Evolutionary conservation across 2,888 invertebrate genomes (phyloP).

Genomic region (Metalampra italica): DNA sequence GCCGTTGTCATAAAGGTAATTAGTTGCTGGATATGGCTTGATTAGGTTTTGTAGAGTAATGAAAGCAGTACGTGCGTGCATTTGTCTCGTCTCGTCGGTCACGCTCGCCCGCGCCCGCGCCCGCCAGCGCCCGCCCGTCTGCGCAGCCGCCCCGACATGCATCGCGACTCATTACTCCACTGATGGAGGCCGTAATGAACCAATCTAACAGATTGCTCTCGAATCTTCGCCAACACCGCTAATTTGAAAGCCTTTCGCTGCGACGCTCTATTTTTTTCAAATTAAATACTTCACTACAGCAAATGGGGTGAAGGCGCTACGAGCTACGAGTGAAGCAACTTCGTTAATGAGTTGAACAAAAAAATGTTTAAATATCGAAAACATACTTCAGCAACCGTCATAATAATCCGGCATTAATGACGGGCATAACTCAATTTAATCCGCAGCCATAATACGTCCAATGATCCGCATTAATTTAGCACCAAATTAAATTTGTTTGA

Average conservation of each 20-base stretch:
- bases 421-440: constrained; percentile 26
- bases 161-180: constrained; percentile 76
- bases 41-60: constrained; percentile 4
- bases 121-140: constrained; percentile 36
- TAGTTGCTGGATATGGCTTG: not conserved
- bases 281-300: constrained; percentile 44
- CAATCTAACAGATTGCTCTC: constrained; percentile 77
- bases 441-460: constrained; percentile 29
- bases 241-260: constrained; percentile 64
- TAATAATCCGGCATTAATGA: constrained; percentile 12
- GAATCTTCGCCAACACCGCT: constrained; percentile 68
- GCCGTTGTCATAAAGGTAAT: not conserved
- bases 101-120: constrained; percentile 2
- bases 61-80: constrained; percentile 15
- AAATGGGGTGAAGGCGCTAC: constrained; percentile 6
- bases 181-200: constrained; percentile 75
- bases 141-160: constrained; percentile 44
- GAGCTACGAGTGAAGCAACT: not conserved
- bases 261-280: constrained; percentile 50
- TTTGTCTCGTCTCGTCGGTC: not conserved
- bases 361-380: not conserved
- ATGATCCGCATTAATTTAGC: constrained; percentile 57
- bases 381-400: constrained; percentile 1
- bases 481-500: constrained; percentile 61
- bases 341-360: too few relatives aligned